Percentiles rank a stretch among this genome's conserved stretches.
Evolutionary conservation across 2,113 vertebrate species (phyloP).

Genomic region (Myrmecophaga tridactyla): DNA sequence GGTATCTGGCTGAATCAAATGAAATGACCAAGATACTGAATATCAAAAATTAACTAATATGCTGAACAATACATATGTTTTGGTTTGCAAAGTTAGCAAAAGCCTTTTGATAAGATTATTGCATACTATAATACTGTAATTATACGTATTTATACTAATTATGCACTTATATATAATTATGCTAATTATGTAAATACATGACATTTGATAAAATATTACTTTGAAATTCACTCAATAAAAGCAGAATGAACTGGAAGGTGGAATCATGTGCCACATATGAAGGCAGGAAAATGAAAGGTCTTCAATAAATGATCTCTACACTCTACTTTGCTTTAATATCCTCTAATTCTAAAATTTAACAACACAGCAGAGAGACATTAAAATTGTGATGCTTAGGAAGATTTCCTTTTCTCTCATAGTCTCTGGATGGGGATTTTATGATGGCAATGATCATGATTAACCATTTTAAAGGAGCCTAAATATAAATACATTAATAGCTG

Average conservation of each 20-base stretch:
- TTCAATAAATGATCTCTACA: background rate
- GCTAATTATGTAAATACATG: constrained; percentile 74
- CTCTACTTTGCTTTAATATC: background rate
- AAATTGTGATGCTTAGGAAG: background rate
- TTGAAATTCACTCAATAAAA: constrained; percentile 61
- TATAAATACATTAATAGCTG: background rate
- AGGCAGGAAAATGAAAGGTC: background rate
- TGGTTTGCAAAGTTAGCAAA: constrained; percentile 60
- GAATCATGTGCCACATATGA: background rate
- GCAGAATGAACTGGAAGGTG: background rate
- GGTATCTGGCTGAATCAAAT: constrained; percentile 39
- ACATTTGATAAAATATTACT: constrained; percentile 61
- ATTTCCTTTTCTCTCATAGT: background rate
- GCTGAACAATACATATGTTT: background rate
- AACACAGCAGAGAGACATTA: background rate
- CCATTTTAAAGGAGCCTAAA: constrained; percentile 25
- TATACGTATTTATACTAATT: constrained; percentile 67
- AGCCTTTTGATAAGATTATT: constrained; percentile 61
- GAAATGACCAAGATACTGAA: constrained; percentile 18
- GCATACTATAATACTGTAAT: constrained; percentile 72
- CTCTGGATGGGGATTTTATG: background rate
- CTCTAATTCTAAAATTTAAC: constrained; percentile 50
- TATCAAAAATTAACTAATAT: constrained; percentile 47
- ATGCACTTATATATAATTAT: constrained; percentile 67
- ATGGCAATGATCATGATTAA: background rate